Conservation (phyloP, 1,140 invertebrate genomes). For the Bombus superbus region DNA sequence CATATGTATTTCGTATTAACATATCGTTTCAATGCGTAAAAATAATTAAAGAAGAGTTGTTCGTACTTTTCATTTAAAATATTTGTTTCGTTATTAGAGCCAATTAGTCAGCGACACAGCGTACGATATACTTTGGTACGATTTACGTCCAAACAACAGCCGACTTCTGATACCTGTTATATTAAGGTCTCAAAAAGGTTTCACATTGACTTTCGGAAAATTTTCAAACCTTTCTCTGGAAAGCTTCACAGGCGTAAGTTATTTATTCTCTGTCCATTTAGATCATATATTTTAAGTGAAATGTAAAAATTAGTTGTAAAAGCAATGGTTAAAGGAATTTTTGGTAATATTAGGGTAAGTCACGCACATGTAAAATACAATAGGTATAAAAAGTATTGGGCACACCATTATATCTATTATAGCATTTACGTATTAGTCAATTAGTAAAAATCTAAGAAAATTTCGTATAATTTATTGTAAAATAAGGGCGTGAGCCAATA, state of each 20-base stretch:
- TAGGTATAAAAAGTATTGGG: no score
- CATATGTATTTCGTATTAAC: not conserved
- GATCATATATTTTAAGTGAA: no score
- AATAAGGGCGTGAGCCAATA: no score
- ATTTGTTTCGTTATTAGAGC: constrained; percentile 30
- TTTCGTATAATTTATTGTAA: no score
- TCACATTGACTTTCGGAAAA: constrained; percentile 52
- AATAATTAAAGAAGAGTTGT: not conserved
- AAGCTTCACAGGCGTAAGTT: constrained; percentile 56
- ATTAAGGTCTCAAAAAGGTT: constrained; percentile 57
- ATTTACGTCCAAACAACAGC: constrained; percentile 39
- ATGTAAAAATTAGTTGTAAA: not conserved
- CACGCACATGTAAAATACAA: no score
- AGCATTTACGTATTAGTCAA: no score
- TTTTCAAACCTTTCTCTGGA: constrained; percentile 56
- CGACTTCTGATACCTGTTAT: constrained; percentile 50
- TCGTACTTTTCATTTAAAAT: not conserved
- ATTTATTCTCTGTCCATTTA: not conserved
- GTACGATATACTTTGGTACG: constrained; percentile 52
- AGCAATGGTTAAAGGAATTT: not conserved
- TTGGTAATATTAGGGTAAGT: not conserved
- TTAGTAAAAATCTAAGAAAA: no score
- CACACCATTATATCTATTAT: no score
- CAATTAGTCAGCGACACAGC: constrained; percentile 41
- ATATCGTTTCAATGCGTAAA: not conserved